phyloP scores from a whole-genome alignment of 2,888 invertebrate species.

The Rotaria macrura region DNA sequence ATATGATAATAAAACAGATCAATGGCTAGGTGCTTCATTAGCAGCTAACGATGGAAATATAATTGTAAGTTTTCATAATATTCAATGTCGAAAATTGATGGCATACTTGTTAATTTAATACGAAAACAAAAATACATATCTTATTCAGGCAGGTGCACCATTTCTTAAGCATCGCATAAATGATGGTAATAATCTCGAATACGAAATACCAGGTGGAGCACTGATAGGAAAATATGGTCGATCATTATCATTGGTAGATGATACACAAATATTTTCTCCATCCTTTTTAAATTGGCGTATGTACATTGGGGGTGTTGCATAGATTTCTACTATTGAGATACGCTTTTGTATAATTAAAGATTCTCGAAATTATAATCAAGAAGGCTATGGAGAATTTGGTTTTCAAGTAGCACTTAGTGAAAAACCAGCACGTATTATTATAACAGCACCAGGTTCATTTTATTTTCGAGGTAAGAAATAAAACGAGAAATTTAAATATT shows the following conservation, averaged over 20 bases:
- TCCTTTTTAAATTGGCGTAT: not conserved
- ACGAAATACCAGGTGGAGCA: not conserved
- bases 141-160: conserved; percentile 14
- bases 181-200: not conserved
- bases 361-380: conserved; percentile 10
- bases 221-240: not conserved
- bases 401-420: conserved; percentile 10
- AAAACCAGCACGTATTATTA: not conserved
- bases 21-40: conserved; percentile 35
- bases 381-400: conserved; percentile 15
- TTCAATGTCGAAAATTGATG: too few species aligned
- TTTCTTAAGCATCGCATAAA: not conserved
- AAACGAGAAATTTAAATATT: too few species aligned
- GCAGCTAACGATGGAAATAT: conserved; percentile 22
- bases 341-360: not conserved
- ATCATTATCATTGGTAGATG: not conserved
- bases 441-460: conserved; percentile 10
- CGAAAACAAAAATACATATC: too few species aligned
- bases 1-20: conserved; percentile 34
- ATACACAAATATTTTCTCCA: conserved; percentile 4
- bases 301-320: not conserved
- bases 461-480: conserved; percentile 6
- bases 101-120: too few species aligned
- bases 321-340: not conserved
- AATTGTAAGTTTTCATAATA: not conserved